These are phyloP conservation scores for Holothuria leucospilota DNA, from an alignment of 53 echinoderm and acorn worm species.

Conservation along the genomic window DNA sequence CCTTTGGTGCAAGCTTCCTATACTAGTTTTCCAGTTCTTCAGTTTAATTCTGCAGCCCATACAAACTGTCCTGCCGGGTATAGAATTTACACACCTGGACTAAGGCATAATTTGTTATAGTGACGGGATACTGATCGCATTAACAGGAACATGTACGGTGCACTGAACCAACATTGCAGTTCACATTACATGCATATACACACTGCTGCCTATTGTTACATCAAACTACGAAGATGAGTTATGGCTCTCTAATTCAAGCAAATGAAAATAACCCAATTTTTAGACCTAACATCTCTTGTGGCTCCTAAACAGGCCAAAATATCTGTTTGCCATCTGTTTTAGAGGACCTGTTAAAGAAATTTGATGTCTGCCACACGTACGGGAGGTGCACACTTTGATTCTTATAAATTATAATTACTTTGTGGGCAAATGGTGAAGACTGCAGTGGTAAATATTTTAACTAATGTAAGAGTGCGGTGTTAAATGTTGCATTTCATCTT, in stretches of 20 bases:
- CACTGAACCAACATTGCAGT: no score
- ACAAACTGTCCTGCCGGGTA: constrained; percentile 3
- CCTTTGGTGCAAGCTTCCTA: no score
- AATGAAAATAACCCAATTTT: constrained; percentile 12
- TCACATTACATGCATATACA: not conserved
- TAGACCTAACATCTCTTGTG: constrained; percentile 6
- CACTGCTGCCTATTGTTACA: constrained; percentile 4
- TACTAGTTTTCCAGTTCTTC: no score
- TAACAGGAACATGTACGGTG: not conserved
- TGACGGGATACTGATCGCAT: constrained; percentile 19
- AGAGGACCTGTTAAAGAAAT: constrained; percentile 17
- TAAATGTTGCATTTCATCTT: no score
- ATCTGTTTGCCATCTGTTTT: constrained; percentile 14
- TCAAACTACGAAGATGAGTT: constrained; percentile 1
- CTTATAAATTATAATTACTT: no score
- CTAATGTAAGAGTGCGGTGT: no score
- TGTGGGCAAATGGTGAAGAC: no score
- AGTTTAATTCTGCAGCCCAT: no score
- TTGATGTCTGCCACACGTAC: no score
- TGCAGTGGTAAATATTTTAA: no score
- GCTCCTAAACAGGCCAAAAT: not conserved
- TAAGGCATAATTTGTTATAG: not conserved
- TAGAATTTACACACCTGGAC: constrained; percentile 29
- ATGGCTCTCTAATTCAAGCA: constrained; percentile 24
- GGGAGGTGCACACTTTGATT: no score